Evolutionary conservation across 2,113 vertebrate species (phyloP), one percentile per base, ranked within the genome.

Genomic region (Seriola rivoliana): DNA sequence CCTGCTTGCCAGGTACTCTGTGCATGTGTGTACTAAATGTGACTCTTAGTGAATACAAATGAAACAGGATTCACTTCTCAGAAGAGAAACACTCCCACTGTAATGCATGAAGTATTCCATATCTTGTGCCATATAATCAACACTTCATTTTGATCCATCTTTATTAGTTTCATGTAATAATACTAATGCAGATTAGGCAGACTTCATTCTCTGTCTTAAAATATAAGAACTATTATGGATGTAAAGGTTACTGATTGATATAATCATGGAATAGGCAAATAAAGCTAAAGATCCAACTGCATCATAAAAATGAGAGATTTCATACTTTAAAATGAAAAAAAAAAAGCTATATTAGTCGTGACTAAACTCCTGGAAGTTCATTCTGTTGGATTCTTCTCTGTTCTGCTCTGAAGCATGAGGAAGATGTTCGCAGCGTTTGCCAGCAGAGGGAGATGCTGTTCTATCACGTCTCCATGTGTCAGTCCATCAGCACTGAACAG

Each of bases 381-480:
- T 32, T n/a, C 1, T 25, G 1, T 29, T 59, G n/a, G 38, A 17
- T 69, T 34, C 11, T 54, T 21, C 52, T 23, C 8, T 46, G 2
- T 60, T 50, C 13, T 67, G 17, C n/a, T 69, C 6, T 58, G 44
- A 68, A 50, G 46, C 21, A 21, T 8, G 8, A 70, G 8, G 58
- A 71, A 57, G 21, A 12, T 74, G 80, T 84, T 89, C 63, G 52
- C 68, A 60, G 23, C 21, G 29, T 42, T 21, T 46, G 60, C 91
- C 91, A 93, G 88, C 82, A 93, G 94, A 93, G 89, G 91, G 89
- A 70, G 89, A 67, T 88, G 70, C 38, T 89, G 88, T 48, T 72
- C 83, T 80, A 44, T 73, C 29, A 65, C 59, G n/a, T 76, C 44
- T 25, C 14, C 54, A 42, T 60, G 12, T 68, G 52, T 52, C 34